Percentiles rank a stretch among this genome's conserved stretches.
Evolutionary conservation across 2,888 invertebrate species (phyloP).

Genomic region (Glomeris marginata): DNA sequence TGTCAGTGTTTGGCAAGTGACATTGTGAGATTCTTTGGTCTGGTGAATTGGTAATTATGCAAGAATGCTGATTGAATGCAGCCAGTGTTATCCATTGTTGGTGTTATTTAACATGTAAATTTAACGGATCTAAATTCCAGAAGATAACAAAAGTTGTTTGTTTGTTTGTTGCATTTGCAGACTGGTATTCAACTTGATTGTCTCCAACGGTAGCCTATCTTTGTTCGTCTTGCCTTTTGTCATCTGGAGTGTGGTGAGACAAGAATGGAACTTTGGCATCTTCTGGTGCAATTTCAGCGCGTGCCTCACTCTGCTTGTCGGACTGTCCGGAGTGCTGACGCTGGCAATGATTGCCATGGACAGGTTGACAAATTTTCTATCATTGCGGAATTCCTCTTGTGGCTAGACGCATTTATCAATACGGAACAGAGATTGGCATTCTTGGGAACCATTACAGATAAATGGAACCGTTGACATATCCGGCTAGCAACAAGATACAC

Average conservation of each 20-base stretch:
- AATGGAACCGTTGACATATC: no score
- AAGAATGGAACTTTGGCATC: constrained; percentile 12
- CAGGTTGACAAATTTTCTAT: constrained; percentile 4
- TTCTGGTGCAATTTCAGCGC: constrained; percentile 15
- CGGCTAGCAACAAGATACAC: neutral
- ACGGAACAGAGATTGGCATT: neutral
- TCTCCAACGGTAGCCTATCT: constrained; percentile 10
- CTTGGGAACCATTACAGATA: neutral
- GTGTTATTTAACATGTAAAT: no score
- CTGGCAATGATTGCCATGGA: constrained; percentile 11
- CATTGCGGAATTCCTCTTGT: neutral
- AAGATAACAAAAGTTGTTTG: no score
- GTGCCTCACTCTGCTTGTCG: constrained; percentile 8
- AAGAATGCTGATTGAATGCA: no score
- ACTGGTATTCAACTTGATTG: constrained; percentile 12
- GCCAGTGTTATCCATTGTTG: no score
- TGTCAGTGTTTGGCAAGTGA: no score
- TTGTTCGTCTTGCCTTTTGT: constrained; percentile 10
- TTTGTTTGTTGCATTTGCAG: no score
- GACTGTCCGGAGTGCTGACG: constrained; percentile 9
- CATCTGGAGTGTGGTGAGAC: constrained; percentile 5
- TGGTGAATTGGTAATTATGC: no score
- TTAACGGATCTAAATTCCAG: no score
- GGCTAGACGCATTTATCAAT: neutral
- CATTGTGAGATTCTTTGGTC: no score